Base-by-base conservation (phyloP, 2,797 vertebrate species). In the Peromyscus nudipes region DNA sequence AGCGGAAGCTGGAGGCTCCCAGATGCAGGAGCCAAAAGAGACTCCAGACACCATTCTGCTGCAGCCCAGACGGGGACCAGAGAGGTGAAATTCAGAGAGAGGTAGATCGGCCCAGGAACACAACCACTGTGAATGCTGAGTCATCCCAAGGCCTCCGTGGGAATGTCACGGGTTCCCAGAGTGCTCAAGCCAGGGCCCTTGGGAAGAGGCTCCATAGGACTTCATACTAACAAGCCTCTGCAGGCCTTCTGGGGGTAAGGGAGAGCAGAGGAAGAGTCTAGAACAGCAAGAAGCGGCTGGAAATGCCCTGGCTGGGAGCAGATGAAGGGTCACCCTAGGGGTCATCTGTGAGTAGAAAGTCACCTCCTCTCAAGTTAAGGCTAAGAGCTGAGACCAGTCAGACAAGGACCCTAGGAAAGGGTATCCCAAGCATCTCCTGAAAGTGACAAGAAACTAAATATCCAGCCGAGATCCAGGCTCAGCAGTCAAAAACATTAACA, bases 171-270 rank as follows among this genome's bases (percentile, higher is more conserved):
- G 0, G 80, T 93, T 96, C 91, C 89, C 80, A 85, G 75, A 91
- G 95, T 3, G 6, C 80, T 73, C 1, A 0, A 52, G 55, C 55
- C 89, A 37, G 83, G 90, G 67, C 67, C 94, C 92, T 71, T 2
- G 64, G 96, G 95, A 89, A 57, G 94, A 84, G 37, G 16, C 75
- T 29, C 93, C 91, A 65, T 49, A 95, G 96, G 93, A 92, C 93
- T 95, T 25, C 3, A n/a, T 25, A 65, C 96, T 97, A 97, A 97
- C 67, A 16, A 97, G 94, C 71, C 65, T 94, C 57, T 52, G 10
- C 29, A 0, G 0, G 86, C 81, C 96, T 85, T 67, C 80, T 49
- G 67, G 92, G 96, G 65, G 55, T 43, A 55, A 5, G 27, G 57
- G 65, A 90, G 57, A 46, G 55, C 40, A 64, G 80, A n/a, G 37